Conservation (phyloP, 2,888 invertebrate species). For the Dorcus hopei region DNA sequence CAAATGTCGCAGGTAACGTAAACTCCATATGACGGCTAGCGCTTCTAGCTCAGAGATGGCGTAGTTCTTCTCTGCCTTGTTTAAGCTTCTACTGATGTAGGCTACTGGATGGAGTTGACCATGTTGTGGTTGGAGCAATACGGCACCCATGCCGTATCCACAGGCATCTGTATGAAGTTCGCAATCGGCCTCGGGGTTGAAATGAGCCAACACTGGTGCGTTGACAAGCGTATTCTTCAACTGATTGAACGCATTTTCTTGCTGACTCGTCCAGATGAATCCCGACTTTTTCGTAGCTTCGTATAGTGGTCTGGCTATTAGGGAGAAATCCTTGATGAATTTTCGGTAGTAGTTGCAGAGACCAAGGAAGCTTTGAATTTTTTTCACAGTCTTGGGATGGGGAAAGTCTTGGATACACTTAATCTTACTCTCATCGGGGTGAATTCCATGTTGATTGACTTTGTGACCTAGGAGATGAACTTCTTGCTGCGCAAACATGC, state of each 20-base stretch:
- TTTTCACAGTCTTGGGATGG: slow-evolving; percentile 1
- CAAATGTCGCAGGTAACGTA: too few relatives aligned
- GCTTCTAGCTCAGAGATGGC: too few relatives aligned
- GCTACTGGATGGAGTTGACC: too few relatives aligned
- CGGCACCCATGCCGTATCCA: slow-evolving; percentile 18
- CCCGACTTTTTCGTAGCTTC: slow-evolving; percentile 13
- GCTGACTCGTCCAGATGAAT: slow-evolving; percentile 12
- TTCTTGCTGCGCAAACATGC: too few relatives aligned
- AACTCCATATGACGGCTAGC: too few relatives aligned
- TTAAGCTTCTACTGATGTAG: too few relatives aligned
- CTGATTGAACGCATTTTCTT: neutral
- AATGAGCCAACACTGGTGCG: slow-evolving; percentile 21
- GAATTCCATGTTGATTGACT: too few relatives aligned
- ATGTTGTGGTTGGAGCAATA: slow-evolving; percentile 17
- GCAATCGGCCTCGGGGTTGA: slow-evolving; percentile 16
- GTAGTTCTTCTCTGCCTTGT: too few relatives aligned
- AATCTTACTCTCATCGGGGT: too few relatives aligned
- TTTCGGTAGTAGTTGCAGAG: slow-evolving; percentile 7
- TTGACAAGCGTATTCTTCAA: slow-evolving; percentile 17
- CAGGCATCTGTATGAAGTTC: slow-evolving; percentile 23
- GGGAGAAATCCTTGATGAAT: slow-evolving; percentile 20
- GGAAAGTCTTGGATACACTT: neutral
- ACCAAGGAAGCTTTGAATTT: slow-evolving; percentile 8
- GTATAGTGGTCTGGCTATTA: slow-evolving; percentile 20
- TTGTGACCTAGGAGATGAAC: too few relatives aligned